Evolutionary conservation across 2,888 invertebrate genomes (phyloP).

Genomic region (Polyommatus iphigenia): DNA sequence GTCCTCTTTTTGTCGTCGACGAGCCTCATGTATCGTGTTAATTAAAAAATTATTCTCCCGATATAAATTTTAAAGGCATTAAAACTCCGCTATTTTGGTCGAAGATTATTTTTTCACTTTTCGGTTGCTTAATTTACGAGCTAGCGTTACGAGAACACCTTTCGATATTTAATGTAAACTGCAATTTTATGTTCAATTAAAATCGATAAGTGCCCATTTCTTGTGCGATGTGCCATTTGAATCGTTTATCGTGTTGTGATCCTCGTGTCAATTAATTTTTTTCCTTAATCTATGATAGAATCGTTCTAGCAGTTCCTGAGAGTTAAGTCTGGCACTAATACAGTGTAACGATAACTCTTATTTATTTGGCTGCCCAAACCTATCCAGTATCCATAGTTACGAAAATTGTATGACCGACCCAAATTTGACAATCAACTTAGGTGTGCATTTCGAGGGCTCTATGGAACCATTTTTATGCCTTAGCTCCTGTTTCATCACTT

Average conservation of each 20-base stretch:
- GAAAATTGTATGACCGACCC: too few relatives aligned
- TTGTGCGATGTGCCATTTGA: constrained; percentile 9
- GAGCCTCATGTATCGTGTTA: constrained; percentile 22
- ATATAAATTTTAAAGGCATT: constrained; percentile 27
- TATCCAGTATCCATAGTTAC: too few relatives aligned
- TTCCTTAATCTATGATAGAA: neutral
- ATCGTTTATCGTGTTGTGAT: constrained; percentile 9
- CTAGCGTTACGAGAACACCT: constrained; percentile 23
- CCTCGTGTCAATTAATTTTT: neutral
- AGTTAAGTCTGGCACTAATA: neutral
- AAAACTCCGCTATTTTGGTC: constrained; percentile 21
- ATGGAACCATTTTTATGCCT: too few relatives aligned
- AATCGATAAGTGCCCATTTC: constrained; percentile 25
- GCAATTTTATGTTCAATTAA: constrained; percentile 31
- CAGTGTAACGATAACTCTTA: too few relatives aligned
- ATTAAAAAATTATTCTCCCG: constrained; percentile 28
- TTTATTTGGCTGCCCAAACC: too few relatives aligned
- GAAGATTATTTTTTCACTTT: constrained; percentile 17
- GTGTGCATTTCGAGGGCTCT: too few relatives aligned
- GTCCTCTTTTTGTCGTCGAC: constrained; percentile 18
- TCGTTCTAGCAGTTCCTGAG: neutral
- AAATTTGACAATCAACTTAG: too few relatives aligned
- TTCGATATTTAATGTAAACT: constrained; percentile 28
- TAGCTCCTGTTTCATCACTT: too few relatives aligned
- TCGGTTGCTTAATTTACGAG: constrained; percentile 19